Conservation (phyloP, 2,888 invertebrate species). For the Colletes collaris region DNA sequence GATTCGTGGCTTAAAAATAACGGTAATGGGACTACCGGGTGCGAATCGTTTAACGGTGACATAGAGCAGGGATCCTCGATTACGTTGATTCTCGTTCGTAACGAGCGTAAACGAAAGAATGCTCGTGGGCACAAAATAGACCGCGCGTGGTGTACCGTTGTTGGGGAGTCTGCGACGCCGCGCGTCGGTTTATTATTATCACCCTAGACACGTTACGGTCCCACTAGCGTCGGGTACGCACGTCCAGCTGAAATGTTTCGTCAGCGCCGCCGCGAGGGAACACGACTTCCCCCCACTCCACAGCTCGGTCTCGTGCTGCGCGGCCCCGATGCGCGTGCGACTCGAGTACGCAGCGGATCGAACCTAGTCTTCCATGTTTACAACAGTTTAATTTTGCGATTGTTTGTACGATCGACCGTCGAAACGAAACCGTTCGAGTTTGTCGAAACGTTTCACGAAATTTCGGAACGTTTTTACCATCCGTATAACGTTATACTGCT, state of each 20-base stretch:
- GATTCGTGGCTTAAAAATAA: slow-evolving; percentile 29
- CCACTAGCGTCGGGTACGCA: slow-evolving; percentile 28
- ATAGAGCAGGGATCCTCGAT: slow-evolving; percentile 27
- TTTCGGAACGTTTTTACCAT: too few species aligned
- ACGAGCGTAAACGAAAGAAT: slow-evolving; percentile 34
- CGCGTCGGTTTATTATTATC: slow-evolving; percentile 76
- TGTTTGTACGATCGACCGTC: too few species aligned
- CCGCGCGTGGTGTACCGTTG: slow-evolving; percentile 53
- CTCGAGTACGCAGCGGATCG: too few species aligned
- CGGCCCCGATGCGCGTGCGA: neutral
- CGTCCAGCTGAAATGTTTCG: slow-evolving; percentile 9
- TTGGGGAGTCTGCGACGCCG: slow-evolving; percentile 21
- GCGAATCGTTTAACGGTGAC: slow-evolving; percentile 19
- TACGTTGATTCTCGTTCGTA: slow-evolving; percentile 27
- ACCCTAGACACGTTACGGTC: slow-evolving; percentile 47
- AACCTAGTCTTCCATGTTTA: too few species aligned
- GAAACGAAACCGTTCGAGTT: too few species aligned
- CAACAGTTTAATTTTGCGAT: too few species aligned
- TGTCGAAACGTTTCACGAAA: too few species aligned
- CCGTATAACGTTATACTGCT: too few species aligned
- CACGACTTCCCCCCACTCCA: neutral
- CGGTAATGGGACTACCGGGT: slow-evolving; percentile 24
- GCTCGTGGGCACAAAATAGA: slow-evolving; percentile 52
- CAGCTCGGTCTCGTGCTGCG: neutral
- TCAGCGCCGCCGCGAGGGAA: neutral